Conservation (phyloP, 2,113 vertebrate species). For the Eublepharis macularius region DNA sequence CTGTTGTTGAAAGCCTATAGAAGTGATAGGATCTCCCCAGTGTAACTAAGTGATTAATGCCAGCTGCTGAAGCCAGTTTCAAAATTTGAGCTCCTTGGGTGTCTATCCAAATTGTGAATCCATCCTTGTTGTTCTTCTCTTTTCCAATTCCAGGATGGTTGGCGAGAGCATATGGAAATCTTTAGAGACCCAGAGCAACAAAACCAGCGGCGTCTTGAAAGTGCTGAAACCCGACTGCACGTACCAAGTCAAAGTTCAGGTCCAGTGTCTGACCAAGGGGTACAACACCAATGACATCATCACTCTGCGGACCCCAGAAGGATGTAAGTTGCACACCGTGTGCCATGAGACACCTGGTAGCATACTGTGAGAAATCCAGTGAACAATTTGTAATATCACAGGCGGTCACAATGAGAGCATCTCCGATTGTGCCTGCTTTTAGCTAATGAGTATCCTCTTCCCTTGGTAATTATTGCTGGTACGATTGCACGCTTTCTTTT, state of each 20-base stretch:
- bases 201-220: conserved; percentile 83
- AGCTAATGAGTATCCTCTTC: too few species aligned
- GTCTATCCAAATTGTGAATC: rapidly evolving
- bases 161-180: conserved; percentile 87
- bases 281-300: conserved; percentile 91
- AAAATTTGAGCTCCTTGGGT: neutral
- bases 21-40: neutral
- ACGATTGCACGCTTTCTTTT: too few species aligned
- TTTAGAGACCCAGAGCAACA: conserved; percentile 94
- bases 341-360: too few species aligned
- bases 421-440: too few species aligned
- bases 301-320: conserved; percentile 89
- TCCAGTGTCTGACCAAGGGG: conserved; percentile 88
- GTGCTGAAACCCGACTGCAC: conserved; percentile 91
- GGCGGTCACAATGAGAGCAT: too few species aligned
- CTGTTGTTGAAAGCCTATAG: neutral
- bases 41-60: neutral
- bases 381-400: too few species aligned
- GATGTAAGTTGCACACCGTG: conserved; percentile 80
- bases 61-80: neutral
- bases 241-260: conserved; percentile 94
- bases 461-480: too few species aligned
- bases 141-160: conserved; percentile 76
- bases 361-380: too few species aligned
- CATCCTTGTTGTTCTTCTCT: neutral